A percentile compares a stretch with the other conserved stretches of the same genome.
Conservation (phyloP, 2,888 invertebrate genomes). For the Nomada ferruginata region DNA sequence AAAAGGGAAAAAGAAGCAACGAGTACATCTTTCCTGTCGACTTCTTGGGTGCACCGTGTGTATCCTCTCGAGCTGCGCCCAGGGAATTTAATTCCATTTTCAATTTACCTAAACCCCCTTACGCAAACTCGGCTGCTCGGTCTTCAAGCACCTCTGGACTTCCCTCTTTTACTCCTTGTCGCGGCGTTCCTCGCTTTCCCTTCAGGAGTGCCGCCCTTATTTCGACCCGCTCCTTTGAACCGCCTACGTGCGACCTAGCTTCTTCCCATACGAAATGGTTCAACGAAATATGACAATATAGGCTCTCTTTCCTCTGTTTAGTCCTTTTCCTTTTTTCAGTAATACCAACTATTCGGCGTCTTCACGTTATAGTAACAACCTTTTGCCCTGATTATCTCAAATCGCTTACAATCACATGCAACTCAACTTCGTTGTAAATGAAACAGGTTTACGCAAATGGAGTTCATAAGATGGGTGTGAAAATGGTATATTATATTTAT, state of each 20-base stretch:
- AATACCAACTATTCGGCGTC: not conserved
- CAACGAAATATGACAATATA: conserved; percentile 31
- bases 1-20: conserved; percentile 30
- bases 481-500: too few species aligned
- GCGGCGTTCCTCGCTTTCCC: not conserved
- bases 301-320: not conserved
- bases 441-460: too few species aligned
- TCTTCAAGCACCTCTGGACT: conserved; percentile 63
- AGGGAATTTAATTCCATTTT: conserved; percentile 80
- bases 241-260: conserved; percentile 22
- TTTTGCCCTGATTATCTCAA: too few species aligned
- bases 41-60: conserved; percentile 63
- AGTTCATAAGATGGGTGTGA: too few species aligned
- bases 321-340: not conserved
- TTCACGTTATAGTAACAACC: too few species aligned
- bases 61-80: conserved; percentile 69
- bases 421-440: too few species aligned
- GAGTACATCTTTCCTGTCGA: conserved; percentile 67
- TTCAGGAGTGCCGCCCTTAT: conserved; percentile 20
- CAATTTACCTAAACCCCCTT: conserved; percentile 79
- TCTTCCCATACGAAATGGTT: conserved; percentile 33
- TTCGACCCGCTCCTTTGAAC: conserved; percentile 37
- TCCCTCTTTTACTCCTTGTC: conserved; percentile 40
- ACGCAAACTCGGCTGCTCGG: conserved; percentile 69
- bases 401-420: too few species aligned